Conservation (phyloP, 64 coral and sea anemone species). For the Montipora foliosa region DNA sequence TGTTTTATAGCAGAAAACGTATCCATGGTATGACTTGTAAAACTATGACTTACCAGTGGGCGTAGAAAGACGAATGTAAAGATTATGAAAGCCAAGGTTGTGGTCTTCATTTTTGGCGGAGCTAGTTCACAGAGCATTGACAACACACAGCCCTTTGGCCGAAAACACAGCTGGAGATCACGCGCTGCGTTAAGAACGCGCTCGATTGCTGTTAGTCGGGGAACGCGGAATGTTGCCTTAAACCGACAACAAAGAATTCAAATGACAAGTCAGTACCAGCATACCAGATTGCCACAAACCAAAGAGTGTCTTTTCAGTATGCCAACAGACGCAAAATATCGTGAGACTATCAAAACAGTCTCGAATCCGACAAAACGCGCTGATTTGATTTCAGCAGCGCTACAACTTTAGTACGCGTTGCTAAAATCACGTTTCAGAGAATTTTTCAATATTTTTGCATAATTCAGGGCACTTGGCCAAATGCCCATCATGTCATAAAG, state of each 20-base stretch:
- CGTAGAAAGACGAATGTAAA: neutral
- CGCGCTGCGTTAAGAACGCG: neutral
- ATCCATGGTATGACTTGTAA: neutral
- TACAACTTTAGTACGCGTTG: no score
- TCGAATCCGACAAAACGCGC: neutral
- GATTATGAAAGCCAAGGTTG: neutral
- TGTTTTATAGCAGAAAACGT: no score
- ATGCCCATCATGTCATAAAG: slow-evolving; percentile 4
- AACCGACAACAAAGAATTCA: neutral
- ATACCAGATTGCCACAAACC: neutral
- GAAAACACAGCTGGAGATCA: neutral
- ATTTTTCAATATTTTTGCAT: slow-evolving; percentile 20
- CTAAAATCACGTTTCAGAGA: neutral
- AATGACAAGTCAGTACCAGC: neutral
- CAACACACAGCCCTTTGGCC: no score
- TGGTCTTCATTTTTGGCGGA: neutral
- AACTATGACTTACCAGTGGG: neutral
- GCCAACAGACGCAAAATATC: neutral
- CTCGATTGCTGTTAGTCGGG: neutral
- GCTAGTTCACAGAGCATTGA: neutral
- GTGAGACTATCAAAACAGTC: neutral
- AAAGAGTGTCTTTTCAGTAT: neutral
- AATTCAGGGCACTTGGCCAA: neutral
- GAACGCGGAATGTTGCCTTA: slow-evolving; percentile 12
- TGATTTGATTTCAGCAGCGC: neutral